phyloP scores from a whole-genome alignment of 2,888 invertebrate genomes.

The Cantharis rufa region DNA sequence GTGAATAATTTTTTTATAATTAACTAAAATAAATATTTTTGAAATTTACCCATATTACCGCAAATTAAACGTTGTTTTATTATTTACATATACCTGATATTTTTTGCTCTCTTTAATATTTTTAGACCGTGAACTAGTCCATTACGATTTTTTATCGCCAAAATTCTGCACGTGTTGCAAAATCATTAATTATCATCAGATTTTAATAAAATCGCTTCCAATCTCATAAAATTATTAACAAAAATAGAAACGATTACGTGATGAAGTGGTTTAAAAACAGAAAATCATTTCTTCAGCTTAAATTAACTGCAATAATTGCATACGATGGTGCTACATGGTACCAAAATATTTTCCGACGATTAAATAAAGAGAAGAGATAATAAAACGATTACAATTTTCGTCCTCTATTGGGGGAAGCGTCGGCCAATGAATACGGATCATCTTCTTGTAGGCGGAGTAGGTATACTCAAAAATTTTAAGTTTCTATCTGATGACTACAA shows the following conservation, averaged over 20 bases:
- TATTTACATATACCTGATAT: too few species aligned
- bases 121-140: not conserved
- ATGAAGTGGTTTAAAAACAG: not conserved
- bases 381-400: not conserved
- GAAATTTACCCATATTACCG: too few species aligned
- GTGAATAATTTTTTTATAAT: too few species aligned
- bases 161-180: not conserved
- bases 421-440: slow-evolving; percentile 13
- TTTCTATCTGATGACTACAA: not conserved
- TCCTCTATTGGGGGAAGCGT: slow-evolving; percentile 13
- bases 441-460: slow-evolving; percentile 7
- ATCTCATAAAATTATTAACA: not conserved
- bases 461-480: not conserved
- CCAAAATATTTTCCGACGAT: not conserved
- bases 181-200: not conserved
- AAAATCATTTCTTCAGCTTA: not conserved
- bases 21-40: too few species aligned
- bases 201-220: not conserved
- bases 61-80: too few species aligned
- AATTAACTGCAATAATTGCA: not conserved
- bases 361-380: not conserved
- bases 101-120: not conserved
- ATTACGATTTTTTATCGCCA: not conserved
- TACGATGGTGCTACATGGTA: not conserved
- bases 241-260: not conserved